Evolutionary conservation across 2,113 vertebrate species (phyloP), one percentile per base, ranked within the genome.

Genomic region (Hippocampus mohnikei): DNA sequence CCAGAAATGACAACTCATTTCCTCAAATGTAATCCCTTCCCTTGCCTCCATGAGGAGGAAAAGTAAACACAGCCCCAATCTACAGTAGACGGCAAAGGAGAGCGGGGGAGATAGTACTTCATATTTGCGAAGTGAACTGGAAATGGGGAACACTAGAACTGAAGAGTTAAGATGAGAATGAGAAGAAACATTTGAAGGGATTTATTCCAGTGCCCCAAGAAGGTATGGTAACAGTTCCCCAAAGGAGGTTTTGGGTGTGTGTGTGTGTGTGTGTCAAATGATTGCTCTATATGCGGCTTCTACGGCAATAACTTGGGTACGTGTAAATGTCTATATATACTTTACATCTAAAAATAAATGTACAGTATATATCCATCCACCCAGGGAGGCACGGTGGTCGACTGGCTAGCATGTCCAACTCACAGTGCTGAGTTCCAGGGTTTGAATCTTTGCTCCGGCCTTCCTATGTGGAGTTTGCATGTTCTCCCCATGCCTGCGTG

Each of bases 1-100:
- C 84, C 88, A 87, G 86, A 91, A 91, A 90, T 88, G 90, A 90
- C 88, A 87, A 93, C 88, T 90, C 84, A 89, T 90, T 91, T 90
- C 84, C 85, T 89, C 88, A 88, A 91, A 91, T 89, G 89, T 86
- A 88, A 89, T 88, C 88, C 89, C 81, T 79, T 85, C 75, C 79
- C 74, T 84, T 76, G 82, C 84, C 76, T 73, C 80, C 74, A 44
- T 76, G 81, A 85, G 83, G 77, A 82, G 78, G 77, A 44, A 86
- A 76, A 81, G 82, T 86, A 86, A 90, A 90, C 87, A 88, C 82
- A 69, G 79, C 59, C 61, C 75, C 75, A 81, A 76, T 69, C 55
- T 74, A 50, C 46, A 0, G 46, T 50, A 46, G 77, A 77, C 75
- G 63, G 82, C 69, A 66, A 69, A 21, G 59, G 44, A 75, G 78